Base-by-base conservation (phyloP, 2,888 invertebrate species). In the Rotaria sp. region DNA sequence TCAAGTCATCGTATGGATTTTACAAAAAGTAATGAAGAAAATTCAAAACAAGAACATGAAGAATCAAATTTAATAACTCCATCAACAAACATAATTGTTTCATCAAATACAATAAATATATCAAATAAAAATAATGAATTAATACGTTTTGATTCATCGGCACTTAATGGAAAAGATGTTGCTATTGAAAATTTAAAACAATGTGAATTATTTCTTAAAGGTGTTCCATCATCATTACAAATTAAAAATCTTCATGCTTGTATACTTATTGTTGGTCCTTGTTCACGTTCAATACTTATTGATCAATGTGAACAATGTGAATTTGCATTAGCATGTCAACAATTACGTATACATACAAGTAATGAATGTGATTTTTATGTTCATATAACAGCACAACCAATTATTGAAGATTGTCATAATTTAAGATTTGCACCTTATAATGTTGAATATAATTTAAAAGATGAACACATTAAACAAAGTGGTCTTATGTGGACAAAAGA, bases 321-420 rank as follows among this genome's bases (percentile, higher is more conserved):
- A 87, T 93, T 97, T 88, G 94, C 94, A 21, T 93, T 96, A 7
- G 95, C 96, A 38, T 97, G 97, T 91, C 97, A 98, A 90, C 98
- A 98, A 90, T 92, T 97, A 85, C 93, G 97, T 87, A 93, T 96
- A 89, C 97, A 98, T 90, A 94, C 94, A 86, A 95, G 96, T 0
- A 92, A 90, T 21, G 92, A 94, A 87, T 94, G 94, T 88, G 93
- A 94, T 86, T 94, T 98, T 90, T 96, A 96, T 91, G 92, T 97
- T 88, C 96, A 96, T 91, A 96, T 97, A 0, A 96, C 96, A 0
- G 96, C 96, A 90, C 94, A 95, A 90, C 95, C 96, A 1, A 96
- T 98, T 87, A 95, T 98, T 88, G 98, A 98, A 92, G 96, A 97
- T 91, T 95, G 95, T 89, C 92, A 92, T 26, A 92, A 93, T 75